These are phyloP conservation scores for Rhopalosiphum padi DNA, from an alignment of 1,140 invertebrate genomes.

Conservation along the genomic window DNA sequence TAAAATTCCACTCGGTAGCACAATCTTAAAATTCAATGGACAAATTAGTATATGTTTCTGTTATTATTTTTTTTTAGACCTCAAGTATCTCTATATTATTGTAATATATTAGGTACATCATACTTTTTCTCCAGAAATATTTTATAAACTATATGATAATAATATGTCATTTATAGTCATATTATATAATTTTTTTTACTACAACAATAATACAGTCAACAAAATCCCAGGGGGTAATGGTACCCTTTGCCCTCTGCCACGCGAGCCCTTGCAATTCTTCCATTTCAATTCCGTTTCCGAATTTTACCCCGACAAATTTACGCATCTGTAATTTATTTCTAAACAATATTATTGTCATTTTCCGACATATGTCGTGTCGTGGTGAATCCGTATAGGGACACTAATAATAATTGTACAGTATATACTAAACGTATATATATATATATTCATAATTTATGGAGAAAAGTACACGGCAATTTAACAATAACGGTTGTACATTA, in stretches of 20 bases:
- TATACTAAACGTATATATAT: background rate
- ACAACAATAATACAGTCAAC: background rate
- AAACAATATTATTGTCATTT: background rate
- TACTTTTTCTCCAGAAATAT: background rate
- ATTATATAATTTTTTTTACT: background rate
- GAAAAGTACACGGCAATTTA: background rate
- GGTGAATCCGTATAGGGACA: background rate
- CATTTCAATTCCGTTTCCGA: background rate
- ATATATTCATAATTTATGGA: too few species aligned
- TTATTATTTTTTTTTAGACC: too few species aligned
- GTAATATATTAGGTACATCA: background rate
- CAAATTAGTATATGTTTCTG: background rate
- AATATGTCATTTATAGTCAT: background rate
- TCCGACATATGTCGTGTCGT: background rate
- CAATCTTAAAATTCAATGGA: background rate
- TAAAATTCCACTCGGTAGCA: background rate
- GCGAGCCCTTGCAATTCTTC: background rate
- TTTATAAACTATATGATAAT: background rate
- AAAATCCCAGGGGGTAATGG: background rate
- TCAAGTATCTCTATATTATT: background rate
- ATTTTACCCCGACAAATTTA: background rate
- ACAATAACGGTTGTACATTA: background rate
- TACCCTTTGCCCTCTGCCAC: too few species aligned
- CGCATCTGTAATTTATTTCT: too few species aligned
- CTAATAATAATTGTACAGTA: background rate